Conservation (phyloP, 2,113 vertebrate species). For the Propithecus coquereli region DNA sequence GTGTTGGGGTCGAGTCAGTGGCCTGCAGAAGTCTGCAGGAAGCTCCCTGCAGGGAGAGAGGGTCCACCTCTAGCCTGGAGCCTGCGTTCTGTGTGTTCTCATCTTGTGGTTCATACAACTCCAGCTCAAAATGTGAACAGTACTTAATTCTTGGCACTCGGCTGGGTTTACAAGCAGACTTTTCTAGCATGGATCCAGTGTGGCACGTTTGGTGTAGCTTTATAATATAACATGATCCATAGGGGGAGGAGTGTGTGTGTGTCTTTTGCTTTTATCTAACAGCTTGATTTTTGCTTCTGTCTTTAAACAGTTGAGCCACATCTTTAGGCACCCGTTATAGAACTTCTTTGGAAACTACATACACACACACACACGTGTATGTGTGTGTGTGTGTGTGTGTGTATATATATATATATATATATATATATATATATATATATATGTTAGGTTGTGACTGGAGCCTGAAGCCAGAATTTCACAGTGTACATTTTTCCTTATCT, state of each 20-base stretch:
- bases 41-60: not conserved
- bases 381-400: no score
- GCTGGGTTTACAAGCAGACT: not conserved
- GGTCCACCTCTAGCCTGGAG: not conserved
- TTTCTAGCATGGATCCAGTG: not conserved
- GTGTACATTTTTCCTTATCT: not conserved
- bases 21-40: not conserved
- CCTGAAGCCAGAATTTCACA: not conserved
- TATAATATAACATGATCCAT: accelerated
- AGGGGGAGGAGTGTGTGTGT: not conserved
- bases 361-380: no score
- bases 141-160: not conserved
- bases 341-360: conserved; percentile 7
- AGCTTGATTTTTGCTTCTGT: not conserved
- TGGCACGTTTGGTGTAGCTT: not conserved
- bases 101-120: not conserved
- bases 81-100: not conserved
- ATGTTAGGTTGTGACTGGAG: not conserved
- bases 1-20: not conserved
- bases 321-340: not conserved
- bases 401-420: no score
- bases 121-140: not conserved
- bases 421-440: not conserved
- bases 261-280: not conserved
- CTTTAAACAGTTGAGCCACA: not conserved